Percentiles rank a stretch among this genome's conserved stretches.
These are phyloP conservation scores for Sylvia atricapilla DNA, from an alignment of 2,113 vertebrate genomes.

Conservation along the genomic window DNA sequence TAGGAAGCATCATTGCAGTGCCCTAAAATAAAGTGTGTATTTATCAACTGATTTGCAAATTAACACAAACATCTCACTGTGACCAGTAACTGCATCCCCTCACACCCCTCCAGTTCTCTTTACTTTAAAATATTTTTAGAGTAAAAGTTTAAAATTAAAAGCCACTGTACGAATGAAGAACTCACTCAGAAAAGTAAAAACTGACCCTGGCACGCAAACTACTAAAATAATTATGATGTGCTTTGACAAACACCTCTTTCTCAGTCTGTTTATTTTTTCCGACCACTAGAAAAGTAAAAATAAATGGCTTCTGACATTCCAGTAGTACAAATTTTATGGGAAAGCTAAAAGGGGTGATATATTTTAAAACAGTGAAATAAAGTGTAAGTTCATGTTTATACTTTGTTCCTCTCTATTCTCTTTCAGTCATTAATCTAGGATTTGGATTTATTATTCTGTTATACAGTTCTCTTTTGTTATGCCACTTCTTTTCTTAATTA, in stretches of 20 bases:
- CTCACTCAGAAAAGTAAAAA: background rate
- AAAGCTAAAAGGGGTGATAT: background rate
- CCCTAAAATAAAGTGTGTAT: background rate
- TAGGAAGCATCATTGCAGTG: background rate
- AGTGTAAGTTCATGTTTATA: background rate
- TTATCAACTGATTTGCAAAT: background rate
- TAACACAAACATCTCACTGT: background rate
- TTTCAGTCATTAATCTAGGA: background rate
- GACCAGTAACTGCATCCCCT: background rate
- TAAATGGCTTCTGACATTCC: background rate
- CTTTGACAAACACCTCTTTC: background rate
- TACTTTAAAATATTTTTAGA: background rate
- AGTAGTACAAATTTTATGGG: background rate
- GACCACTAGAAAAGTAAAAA: background rate
- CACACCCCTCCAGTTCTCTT: accelerated
- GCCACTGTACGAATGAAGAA: background rate
- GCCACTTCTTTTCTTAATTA: background rate
- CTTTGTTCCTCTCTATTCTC: background rate
- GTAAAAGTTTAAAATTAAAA: background rate
- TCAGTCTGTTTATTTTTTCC: background rate
- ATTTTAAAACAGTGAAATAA: background rate
- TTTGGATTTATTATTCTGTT: background rate
- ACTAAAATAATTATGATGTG: background rate
- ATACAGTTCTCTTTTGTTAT: background rate
- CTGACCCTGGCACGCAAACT: background rate